Evolutionary conservation across 1,140 invertebrate genomes (phyloP).

Genomic region (Monochamus saltuarius): DNA sequence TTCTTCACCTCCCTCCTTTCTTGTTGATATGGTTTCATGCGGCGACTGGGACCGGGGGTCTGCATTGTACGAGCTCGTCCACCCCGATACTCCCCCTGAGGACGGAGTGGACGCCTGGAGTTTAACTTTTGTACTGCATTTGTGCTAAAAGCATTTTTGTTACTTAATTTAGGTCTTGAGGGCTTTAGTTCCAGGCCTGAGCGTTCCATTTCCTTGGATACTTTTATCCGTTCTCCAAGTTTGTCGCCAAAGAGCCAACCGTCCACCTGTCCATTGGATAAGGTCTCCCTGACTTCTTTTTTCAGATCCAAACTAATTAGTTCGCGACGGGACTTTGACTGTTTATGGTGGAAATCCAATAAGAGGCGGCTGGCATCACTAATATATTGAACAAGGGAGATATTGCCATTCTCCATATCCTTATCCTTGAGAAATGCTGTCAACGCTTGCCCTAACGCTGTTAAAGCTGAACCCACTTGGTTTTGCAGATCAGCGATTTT

Average conservation of each 20-base stretch:
- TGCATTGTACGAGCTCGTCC: too few relatives aligned
- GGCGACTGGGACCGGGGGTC: not conserved
- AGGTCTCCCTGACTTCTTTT: conserved; percentile 14
- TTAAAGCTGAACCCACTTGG: too few relatives aligned
- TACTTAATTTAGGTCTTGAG: not conserved
- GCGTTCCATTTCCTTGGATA: conserved; percentile 10
- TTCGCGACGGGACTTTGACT: conserved; percentile 8
- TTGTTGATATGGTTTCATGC: not conserved
- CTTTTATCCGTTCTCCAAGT: conserved; percentile 14
- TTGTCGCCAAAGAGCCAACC: conserved; percentile 22
- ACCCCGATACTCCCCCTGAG: not conserved
- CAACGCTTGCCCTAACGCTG: too few relatives aligned
- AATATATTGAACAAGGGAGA: too few relatives aligned
- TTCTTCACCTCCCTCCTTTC: not conserved
- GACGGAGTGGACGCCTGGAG: conserved; percentile 13
- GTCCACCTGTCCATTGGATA: not conserved
- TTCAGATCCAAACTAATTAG: conserved; percentile 18
- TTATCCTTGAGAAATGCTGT: too few relatives aligned
- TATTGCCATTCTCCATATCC: too few relatives aligned
- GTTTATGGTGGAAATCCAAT: conserved; percentile 11
- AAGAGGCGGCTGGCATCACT: conserved; percentile 20
- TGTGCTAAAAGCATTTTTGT: too few relatives aligned
- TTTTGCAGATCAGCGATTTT: too few relatives aligned
- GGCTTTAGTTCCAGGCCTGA: conserved; percentile 10
- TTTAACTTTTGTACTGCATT: conserved; percentile 12